phyloP scores from a whole-genome alignment of 2,797 vertebrate species.

The Enteromius treurensis region DNA sequence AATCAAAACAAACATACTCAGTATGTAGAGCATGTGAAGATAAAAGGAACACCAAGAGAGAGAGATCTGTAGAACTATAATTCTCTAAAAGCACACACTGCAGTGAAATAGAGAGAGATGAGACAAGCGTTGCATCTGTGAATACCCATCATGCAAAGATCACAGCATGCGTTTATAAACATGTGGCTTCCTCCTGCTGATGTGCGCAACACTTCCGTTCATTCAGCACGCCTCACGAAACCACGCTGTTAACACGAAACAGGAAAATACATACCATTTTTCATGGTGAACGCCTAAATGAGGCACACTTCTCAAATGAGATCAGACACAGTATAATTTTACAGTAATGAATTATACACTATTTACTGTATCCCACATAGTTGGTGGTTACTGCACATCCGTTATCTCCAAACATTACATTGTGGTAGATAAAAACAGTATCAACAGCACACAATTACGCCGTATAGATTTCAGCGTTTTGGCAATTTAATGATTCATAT shows the following conservation, averaged over 20 bases:
- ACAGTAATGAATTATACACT: slow-evolving; percentile 15
- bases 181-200: slow-evolving; percentile 50
- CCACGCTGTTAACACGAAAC: not conserved
- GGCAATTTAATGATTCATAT: not conserved
- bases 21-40: not conserved
- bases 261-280: slow-evolving; percentile 34
- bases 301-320: slow-evolving; percentile 14
- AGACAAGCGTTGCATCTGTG: slow-evolving; percentile 19
- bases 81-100: slow-evolving; percentile 29
- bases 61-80: not conserved
- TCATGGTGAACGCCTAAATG: slow-evolving; percentile 5
- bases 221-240: slow-evolving; percentile 19
- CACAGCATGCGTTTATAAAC: slow-evolving; percentile 48
- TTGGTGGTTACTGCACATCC: slow-evolving; percentile 4
- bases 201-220: slow-evolving; percentile 21
- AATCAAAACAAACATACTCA: not conserved
- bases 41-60: not conserved
- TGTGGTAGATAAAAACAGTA: not conserved
- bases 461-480: not conserved
- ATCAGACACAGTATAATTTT: not conserved
- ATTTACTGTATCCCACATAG: slow-evolving; percentile 2
- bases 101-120: slow-evolving; percentile 34
- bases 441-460: not conserved
- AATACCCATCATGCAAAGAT: slow-evolving; percentile 44
- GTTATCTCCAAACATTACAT: slow-evolving; percentile 6